phyloP scores from a whole-genome alignment of 2,113 vertebrate species.

The Anhinga anhinga region DNA sequence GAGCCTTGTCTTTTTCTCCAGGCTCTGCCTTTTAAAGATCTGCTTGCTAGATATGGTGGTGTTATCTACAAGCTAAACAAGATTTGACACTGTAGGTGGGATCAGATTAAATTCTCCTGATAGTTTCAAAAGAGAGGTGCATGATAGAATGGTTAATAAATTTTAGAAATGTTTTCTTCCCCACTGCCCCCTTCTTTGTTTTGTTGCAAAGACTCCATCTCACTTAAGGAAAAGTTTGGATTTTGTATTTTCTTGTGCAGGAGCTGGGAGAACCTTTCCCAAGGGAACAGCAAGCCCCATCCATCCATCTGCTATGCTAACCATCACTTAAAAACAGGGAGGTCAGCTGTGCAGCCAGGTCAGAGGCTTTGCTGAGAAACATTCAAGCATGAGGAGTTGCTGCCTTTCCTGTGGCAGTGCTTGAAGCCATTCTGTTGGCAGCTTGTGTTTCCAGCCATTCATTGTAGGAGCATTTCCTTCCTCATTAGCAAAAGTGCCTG shows the following conservation, averaged over 20 bases:
- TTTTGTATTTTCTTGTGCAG: background rate
- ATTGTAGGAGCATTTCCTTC: slow-evolving; percentile 8
- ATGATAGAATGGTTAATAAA: background rate
- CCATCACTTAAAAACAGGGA: background rate
- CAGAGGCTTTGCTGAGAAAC: background rate
- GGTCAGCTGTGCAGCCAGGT: background rate
- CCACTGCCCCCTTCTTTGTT: background rate
- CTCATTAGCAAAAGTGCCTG: slow-evolving; percentile 20
- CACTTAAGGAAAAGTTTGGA: background rate
- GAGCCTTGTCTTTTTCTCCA: background rate
- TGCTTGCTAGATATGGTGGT: background rate
- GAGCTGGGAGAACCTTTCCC: background rate
- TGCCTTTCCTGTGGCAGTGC: slow-evolving; percentile 27
- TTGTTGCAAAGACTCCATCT: background rate
- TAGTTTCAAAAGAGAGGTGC: background rate
- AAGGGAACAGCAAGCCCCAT: background rate
- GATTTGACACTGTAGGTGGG: background rate
- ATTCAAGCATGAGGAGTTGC: background rate
- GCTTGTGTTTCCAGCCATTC: slow-evolving; percentile 50
- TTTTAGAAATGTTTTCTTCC: background rate
- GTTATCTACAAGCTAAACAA: background rate
- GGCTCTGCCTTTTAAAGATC: background rate
- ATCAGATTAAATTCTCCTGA: background rate
- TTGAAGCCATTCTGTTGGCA: slow-evolving; percentile 34
- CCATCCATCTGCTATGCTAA: background rate